These are phyloP conservation scores for Arnoldichthys spilopterus DNA, from an alignment of 2,797 vertebrate species.

Conservation along the genomic window DNA sequence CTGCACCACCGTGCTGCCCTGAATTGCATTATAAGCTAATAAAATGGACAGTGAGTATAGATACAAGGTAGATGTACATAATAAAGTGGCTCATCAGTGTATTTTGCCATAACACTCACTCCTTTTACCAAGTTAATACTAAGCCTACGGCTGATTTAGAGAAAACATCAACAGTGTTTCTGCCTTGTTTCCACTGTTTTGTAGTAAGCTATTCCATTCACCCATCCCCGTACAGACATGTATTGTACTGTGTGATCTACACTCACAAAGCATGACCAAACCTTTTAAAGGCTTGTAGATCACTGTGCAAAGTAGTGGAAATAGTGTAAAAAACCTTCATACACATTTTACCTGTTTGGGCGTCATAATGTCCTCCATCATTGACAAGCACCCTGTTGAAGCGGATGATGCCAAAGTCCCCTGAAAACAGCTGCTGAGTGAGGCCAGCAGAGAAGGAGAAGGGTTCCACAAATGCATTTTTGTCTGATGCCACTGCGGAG, in stretches of 20 bases:
- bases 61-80: too few relatives aligned
- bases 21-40: too few relatives aligned
- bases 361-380: constrained; percentile 90
- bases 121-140: background rate
- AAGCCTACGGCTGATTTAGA: background rate
- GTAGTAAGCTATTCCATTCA: background rate
- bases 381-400: constrained; percentile 96
- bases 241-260: background rate
- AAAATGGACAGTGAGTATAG: too few relatives aligned
- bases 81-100: too few relatives aligned
- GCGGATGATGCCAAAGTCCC: constrained; percentile 83
- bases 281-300: background rate
- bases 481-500: constrained; percentile 61
- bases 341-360: constrained; percentile 89
- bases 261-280: background rate
- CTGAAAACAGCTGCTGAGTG: constrained; percentile 78
- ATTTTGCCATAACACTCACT: too few relatives aligned
- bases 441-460: constrained; percentile 95
- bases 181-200: background rate
- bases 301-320: too few relatives aligned
- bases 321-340: too few relatives aligned
- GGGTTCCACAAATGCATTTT: constrained; percentile 62
- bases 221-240: background rate
- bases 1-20: too few relatives aligned
- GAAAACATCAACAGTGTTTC: background rate